Conservation (phyloP, 2,888 invertebrate genomes). For the Parascotia fuliginaria region DNA sequence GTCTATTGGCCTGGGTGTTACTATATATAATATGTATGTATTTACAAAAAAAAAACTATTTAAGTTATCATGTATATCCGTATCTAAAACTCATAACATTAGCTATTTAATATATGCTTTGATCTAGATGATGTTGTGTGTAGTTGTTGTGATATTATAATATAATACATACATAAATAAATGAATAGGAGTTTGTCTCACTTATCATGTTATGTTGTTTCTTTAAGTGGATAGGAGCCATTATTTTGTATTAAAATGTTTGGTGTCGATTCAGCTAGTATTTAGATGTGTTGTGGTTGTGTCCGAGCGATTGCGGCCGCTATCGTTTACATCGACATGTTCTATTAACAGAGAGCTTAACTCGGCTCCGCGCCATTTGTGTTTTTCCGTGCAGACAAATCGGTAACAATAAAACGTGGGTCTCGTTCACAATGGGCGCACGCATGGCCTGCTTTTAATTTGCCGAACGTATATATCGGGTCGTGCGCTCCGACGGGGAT, state of each 20-base stretch:
- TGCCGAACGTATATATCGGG: slow-evolving; percentile 75
- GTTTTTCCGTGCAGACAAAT: slow-evolving; percentile 80
- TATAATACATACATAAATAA: slow-evolving; percentile 13
- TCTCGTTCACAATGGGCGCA: slow-evolving; percentile 73
- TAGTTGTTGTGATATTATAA: neutral
- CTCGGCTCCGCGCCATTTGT: slow-evolving; percentile 76
- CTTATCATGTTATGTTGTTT: neutral
- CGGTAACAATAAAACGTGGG: slow-evolving; percentile 80
- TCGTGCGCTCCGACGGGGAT: slow-evolving; percentile 60
- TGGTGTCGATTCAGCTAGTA: neutral
- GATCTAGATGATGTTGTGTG: too few species aligned
- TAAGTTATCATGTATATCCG: too few species aligned
- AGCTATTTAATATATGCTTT: too few species aligned
- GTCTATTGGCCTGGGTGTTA: too few species aligned
- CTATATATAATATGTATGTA: too few species aligned
- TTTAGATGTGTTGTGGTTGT: slow-evolving; percentile 17
- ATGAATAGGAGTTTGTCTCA: neutral
- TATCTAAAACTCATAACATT: too few species aligned
- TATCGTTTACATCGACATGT: slow-evolving; percentile 65
- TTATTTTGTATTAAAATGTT: slow-evolving; percentile 24
- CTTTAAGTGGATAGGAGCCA: slow-evolving; percentile 5
- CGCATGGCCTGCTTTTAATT: slow-evolving; percentile 84
- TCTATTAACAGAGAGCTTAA: slow-evolving; percentile 79
- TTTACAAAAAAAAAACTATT: too few species aligned
- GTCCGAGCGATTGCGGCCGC: slow-evolving; percentile 42